Evolutionary conservation across 2,797 vertebrate genomes (phyloP), one percentile per base, ranked within the genome.

Genomic region (Centroberyx gerrardi): DNA sequence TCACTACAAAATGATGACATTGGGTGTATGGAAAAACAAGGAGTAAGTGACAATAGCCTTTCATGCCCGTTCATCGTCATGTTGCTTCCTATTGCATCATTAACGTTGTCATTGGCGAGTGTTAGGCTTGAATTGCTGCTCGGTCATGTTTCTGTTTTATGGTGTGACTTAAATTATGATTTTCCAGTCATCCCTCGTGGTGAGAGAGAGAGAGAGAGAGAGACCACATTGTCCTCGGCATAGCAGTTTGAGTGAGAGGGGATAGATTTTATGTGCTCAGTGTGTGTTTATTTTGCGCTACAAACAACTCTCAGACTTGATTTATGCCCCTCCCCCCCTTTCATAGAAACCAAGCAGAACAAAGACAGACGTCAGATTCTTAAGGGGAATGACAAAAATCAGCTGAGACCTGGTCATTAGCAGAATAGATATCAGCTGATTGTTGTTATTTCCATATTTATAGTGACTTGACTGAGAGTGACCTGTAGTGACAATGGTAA

Each of bases 221-320:
- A 68, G 28, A 51, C 22, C 52, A 54, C 49, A 53, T n/a, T 75
- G 63, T 78, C 63, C 67, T 73, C 56, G 55, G 68, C 71, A 38
- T 10, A 53, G 59, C 70, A 22, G 52, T 65, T 56, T 72, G 63
- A 64, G 46, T 63, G 48, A 54, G 44, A 31, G 38, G 0, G 31
- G 12, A 22, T 12, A 64, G 14, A 46, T 63, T 62, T 67, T 44
- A 67, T 36, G 55, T 2, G 0, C 40, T 46, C 27, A 54, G 12
- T 40, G 48, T 61, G 13, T 55, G 40, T 75, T 78, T 69, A 22
- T 75, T 65, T 54, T 53, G 28, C 29, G 54, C 29, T 72, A 49
- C 36, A 63, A 59, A 62, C 17, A 9, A 18, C 15, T 46, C 31
- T 40, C 28, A 59, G 31, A 6, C 12, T 28, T 79, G 28, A 52